Evolutionary conservation across 2,113 vertebrate species (phyloP).

Genomic region (Megaleporinus macrocephalus): DNA sequence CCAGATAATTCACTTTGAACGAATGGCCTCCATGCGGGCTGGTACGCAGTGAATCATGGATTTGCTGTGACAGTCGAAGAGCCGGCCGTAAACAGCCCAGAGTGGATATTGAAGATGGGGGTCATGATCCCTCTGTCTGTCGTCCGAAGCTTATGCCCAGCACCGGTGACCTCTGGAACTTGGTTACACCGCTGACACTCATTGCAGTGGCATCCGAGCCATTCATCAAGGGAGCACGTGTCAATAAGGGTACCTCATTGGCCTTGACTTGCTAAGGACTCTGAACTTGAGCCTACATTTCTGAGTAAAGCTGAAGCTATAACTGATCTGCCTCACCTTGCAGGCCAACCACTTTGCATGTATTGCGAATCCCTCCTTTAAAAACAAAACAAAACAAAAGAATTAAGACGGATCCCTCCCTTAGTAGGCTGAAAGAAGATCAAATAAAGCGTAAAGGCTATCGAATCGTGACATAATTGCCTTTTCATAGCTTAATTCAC

Average conservation of each 20-base stretch:
- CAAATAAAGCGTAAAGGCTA: constrained; percentile 43
- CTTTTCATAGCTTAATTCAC: constrained; percentile 43
- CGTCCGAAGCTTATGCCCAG: neutral
- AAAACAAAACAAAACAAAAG: neutral
- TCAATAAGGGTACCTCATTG: neutral
- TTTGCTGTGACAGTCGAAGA: neutral
- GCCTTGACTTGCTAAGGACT: neutral
- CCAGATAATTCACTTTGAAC: constrained; percentile 16
- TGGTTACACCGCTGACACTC: neutral
- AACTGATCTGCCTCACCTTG: neutral
- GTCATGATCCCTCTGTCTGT: constrained; percentile 4
- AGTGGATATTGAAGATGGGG: constrained; percentile 7
- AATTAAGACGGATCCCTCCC: neutral
- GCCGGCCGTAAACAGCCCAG: constrained; percentile 4
- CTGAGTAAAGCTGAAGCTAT: neutral
- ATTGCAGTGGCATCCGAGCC: neutral
- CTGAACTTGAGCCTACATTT: neutral
- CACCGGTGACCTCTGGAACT: neutral
- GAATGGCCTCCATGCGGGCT: neutral
- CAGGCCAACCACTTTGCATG: neutral
- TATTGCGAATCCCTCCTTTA: neutral
- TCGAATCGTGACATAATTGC: constrained; percentile 50
- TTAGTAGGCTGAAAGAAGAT: constrained; percentile 23
- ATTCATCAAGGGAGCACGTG: neutral
- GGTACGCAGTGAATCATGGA: constrained; percentile 8